Base-by-base conservation (phyloP, 2,797 vertebrate species). In the Enteromius fasciolatus region DNA sequence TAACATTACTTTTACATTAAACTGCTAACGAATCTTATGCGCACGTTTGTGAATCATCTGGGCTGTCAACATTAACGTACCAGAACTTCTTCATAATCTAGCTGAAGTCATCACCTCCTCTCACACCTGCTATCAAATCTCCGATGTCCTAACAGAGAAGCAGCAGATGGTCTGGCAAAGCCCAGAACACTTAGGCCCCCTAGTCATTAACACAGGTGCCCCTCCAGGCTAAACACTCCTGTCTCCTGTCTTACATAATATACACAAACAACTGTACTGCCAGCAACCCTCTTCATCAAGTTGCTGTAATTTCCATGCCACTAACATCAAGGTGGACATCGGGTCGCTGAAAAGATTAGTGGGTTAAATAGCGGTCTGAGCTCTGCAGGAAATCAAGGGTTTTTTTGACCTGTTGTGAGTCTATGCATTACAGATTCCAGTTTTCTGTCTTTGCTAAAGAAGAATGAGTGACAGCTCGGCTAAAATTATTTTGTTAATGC, bases 151-250 rank as follows among this genome's bases (percentile, higher is more conserved):
- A 59, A 36, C 18, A 83, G 74, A 59, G 64, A 69, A 44, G 39
- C 28, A 77, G 52, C 63, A 69, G 73, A 83, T 83, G 81, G 73
- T 67, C 64, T 76, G 61, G 80, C 64, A 61, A 36, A 74, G 5
- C 64, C 64, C 68, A 31, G 52, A 79, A 66, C 31, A 57, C 64
- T 28, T 25, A 68, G 14, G 61, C 20, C 44, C 59, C 31, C 70
- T 52, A 54, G 80, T 66, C 80, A 81, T 81, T 75, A 81, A 66
- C 70, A 52, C 80, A 66, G n/a, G 59, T 81, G n/a, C 44, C 69
- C 69, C 69, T 20, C 31, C n/a, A 33, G 80, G 70, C 15, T 36
- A 2, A 57, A n/a, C 31, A 5, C n/a, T 3, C 1, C 59, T 64
- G 44, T 70, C 36, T 73, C 68, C 54, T 64, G 41, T 75, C 69